Percentiles rank a stretch among this genome's conserved stretches.
Evolutionary conservation across 2,888 invertebrate genomes (phyloP).

Genomic region (Digitonthophagus gazella): DNA sequence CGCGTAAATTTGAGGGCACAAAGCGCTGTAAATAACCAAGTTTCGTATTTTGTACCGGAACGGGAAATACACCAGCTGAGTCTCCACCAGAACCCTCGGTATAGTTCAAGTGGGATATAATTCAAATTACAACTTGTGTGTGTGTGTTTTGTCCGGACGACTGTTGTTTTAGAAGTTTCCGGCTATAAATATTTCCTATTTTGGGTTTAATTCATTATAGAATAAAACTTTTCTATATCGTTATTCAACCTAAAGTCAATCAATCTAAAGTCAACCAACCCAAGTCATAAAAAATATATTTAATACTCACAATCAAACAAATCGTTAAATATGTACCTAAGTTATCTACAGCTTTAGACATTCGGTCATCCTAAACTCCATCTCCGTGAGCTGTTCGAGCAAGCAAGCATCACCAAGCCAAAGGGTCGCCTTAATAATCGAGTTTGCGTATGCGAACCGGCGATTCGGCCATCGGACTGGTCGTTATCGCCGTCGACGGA

Average conservation of each 20-base stretch:
- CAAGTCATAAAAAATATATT: neutral
- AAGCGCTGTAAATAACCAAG: neutral
- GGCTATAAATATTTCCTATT: neutral
- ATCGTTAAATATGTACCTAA: neutral
- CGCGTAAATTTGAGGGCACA: neutral
- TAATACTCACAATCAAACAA: neutral
- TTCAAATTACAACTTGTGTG: neutral
- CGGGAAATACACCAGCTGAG: neutral
- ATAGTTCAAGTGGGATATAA: neutral
- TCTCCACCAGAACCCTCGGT: neutral
- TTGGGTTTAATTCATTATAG: neutral
- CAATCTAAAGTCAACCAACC: neutral
- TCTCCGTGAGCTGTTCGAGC: neutral
- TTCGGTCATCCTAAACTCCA: neutral
- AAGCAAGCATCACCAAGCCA: neutral
- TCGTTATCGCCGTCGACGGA: slow-evolving; percentile 31
- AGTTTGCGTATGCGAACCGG: slow-evolving; percentile 40
- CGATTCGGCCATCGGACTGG: slow-evolving; percentile 35
- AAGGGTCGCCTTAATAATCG: slow-evolving; percentile 32
- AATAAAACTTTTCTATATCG: neutral
- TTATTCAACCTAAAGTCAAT: no score
- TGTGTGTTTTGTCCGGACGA: neutral
- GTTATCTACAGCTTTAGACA: neutral
- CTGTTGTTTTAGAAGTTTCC: neutral
- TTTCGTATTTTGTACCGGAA: neutral